Evolutionary conservation across 2,113 vertebrate genomes (phyloP), one percentile per base, ranked within the genome.

Genomic region (Hydrolagus affinis): DNA sequence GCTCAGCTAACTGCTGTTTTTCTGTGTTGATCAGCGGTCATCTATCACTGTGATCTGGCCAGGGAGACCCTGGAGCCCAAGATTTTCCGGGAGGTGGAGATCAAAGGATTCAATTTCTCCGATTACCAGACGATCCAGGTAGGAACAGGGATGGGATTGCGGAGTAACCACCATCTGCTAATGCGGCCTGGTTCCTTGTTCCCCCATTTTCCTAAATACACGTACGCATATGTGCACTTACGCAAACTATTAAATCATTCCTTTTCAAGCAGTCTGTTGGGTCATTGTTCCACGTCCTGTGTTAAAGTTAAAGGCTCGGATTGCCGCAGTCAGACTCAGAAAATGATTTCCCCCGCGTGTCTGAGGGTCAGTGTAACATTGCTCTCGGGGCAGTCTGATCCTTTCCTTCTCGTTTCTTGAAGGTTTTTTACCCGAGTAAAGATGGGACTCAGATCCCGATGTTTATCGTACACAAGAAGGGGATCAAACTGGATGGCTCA

Each of bases 351-450:
- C 44, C n/a, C 44, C 44, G 6, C 44, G 44, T 3, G 44, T 44
- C 44, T 44, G 44, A 44, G 44, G 1, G 44, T 44, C 44, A 44
- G 44, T 44, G 1, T 44, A 44, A 44, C 44, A 44, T 6, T 44
- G 44, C 6, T 44, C 44, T 44, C 6, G 44, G 44, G 44, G 44
- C 1, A 44, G 44, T 6, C 44, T 44, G 44, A 44, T 44, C 44
- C 44, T 44, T 6, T 44, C 44, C n/a, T n/a, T n/a, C 44, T 44
- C 44, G 6, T 66, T n/a, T 86, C 0, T 86, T 78, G 0, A 85
- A 94, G 93, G 92, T 94, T 0, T 94, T 94, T 75, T 94, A 93
- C 59, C 86, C 91, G 23, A 92, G 92, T 88, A 92, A 92, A 85
- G 93, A 94, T 68, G 92, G 92, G 85, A 94, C 92, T 7, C 89